Evolutionary conservation across 1,140 invertebrate genomes (phyloP), one percentile per base, ranked within the genome.

Genomic region (Cecropterus lyciades): DNA sequence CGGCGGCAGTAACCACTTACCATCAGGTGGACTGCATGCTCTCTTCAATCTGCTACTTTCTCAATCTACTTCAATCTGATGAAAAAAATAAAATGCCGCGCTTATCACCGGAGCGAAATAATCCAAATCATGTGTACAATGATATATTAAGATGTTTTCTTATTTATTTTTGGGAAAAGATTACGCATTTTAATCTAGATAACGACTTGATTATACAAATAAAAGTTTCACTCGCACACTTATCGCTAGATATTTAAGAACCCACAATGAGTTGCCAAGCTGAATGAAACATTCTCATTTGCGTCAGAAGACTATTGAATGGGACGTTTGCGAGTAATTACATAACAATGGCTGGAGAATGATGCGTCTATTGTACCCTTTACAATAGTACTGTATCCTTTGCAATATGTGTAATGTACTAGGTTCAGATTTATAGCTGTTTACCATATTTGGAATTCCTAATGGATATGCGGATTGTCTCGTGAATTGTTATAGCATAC

Each of bases 391-490:
- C 33, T 52, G 30, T 49, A 42, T 49, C 20, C 42, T 48, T 56
- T 15, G 48, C 45, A 67, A 60, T 59, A 52, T 59, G 55, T 65
- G 51, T 53, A 40, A n/a, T 52, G 30, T 24, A 52, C 9, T 49
- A 49, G 27, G 48, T 46, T 60, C 30, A 49, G 57, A 67, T 67
- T 57, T 55, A 56, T 53, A 46, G 48, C 42, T 42, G 52, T 53
- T 67, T 59, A 56, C 55, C 65, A 59, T 67, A 67, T 67, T 59
- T 57, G 55, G 49, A 64, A 51, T 67, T 51, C 57, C 37, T 49
- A 59, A 51, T 67, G 53, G 24, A 53, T 40, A n/a, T n/a, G n/a
- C n/a, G n/a, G n/a, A n/a, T n/a, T 56, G 30, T 40, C 49, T 52
- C 20, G 1, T 24, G 20, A 3, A 3, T 1, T 24, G 20, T 3